These are phyloP conservation scores for Epinotia demarniana DNA, from an alignment of 2,888 invertebrate genomes.

Conservation along the genomic window DNA sequence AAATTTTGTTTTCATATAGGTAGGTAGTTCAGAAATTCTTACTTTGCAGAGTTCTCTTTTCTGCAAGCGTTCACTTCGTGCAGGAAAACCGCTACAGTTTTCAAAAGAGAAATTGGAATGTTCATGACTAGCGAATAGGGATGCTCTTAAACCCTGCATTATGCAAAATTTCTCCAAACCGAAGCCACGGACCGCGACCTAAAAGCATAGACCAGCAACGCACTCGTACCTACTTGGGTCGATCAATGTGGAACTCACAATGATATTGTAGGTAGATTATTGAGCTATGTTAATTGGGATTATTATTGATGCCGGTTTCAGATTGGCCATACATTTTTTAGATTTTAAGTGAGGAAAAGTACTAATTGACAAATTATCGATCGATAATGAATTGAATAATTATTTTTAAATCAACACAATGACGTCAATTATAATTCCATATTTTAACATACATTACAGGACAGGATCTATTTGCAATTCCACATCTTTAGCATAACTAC, in stretches of 20 bases:
- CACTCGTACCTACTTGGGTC: neutral
- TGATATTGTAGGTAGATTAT: neutral
- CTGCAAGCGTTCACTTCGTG: neutral
- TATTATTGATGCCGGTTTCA: constrained; percentile 4
- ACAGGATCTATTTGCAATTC: too few species aligned
- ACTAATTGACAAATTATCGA: too few species aligned
- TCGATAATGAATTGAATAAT: too few species aligned
- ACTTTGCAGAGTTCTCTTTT: constrained; percentile 10
- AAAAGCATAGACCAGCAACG: neutral
- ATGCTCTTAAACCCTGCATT: constrained; percentile 28
- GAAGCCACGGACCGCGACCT: constrained; percentile 11
- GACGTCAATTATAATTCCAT: too few species aligned
- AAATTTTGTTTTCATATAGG: too few species aligned
- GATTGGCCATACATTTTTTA: neutral
- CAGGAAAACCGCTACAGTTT: constrained; percentile 11
- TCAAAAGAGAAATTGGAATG: constrained; percentile 27
- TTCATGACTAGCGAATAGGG: constrained; percentile 10
- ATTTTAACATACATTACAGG: too few species aligned
- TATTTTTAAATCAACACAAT: too few species aligned
- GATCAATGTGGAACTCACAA: neutral
- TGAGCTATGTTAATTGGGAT: neutral
- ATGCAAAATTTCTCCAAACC: constrained; percentile 21
- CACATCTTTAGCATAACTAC: too few species aligned
- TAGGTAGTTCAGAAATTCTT: neutral
- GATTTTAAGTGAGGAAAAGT: too few species aligned